Percentiles rank a stretch among this genome's conserved stretches.
These are phyloP conservation scores for Nowickia ferox DNA, from an alignment of 2,888 invertebrate genomes.

Conservation along the genomic window DNA sequence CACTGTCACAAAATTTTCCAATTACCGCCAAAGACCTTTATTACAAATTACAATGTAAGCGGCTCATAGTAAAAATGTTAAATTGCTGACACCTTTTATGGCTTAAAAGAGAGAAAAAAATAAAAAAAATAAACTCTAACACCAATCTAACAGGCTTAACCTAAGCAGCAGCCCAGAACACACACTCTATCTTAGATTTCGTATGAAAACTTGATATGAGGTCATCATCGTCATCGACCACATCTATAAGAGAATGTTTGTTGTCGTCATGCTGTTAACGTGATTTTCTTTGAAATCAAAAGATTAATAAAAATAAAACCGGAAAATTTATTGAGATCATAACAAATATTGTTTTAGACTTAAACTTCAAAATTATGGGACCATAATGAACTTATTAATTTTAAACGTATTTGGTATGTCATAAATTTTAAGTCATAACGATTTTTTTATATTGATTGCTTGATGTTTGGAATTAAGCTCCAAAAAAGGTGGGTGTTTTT, in stretches of 20 bases:
- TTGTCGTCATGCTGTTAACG: constrained; percentile 28
- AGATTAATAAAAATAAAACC: constrained; percentile 56
- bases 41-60: constrained; percentile 16
- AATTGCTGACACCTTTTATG: constrained; percentile 58
- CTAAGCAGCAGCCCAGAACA: neutral
- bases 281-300: constrained; percentile 55
- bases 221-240: constrained; percentile 15
- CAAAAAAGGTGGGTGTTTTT: constrained; percentile 20
- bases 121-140: neutral
- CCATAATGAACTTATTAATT: constrained; percentile 27
- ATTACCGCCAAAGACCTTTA: constrained; percentile 14
- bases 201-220: constrained; percentile 26
- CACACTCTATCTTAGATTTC: neutral
- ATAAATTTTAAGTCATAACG: constrained; percentile 13
- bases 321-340: constrained; percentile 49
- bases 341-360: constrained; percentile 22
- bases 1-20: constrained; percentile 42
- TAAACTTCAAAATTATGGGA: constrained; percentile 3
- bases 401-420: constrained; percentile 16
- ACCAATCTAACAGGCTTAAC: constrained; percentile 4
- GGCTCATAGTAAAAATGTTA: constrained; percentile 6
- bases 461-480: constrained; percentile 7
- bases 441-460: neutral
- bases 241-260: neutral
- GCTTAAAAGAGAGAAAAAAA: neutral